Conservation (phyloP, 1,140 invertebrate genomes). For the Parapsyche elsis region DNA sequence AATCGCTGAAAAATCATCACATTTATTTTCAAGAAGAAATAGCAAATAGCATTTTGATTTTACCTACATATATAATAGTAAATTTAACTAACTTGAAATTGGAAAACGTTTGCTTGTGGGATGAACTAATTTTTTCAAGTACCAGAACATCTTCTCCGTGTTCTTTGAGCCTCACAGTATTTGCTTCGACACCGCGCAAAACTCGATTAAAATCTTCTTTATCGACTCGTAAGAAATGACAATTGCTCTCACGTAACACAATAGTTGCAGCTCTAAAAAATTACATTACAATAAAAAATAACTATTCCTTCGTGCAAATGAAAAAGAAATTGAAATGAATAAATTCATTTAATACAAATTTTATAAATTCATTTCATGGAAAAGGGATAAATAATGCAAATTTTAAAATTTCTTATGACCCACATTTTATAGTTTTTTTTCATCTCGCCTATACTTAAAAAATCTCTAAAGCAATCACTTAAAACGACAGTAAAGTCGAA, state of each 20-base stretch:
- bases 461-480: background rate
- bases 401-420: no score
- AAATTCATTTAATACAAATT: no score
- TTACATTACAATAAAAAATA: no score
- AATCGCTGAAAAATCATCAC: background rate
- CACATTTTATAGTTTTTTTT: background rate
- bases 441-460: background rate
- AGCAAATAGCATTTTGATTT: background rate
- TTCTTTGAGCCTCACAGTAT: conserved; percentile 88
- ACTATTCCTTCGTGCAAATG: no score
- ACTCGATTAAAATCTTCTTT: conserved; percentile 91
- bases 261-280: conserved; percentile 83
- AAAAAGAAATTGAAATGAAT: no score
- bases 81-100: conserved; percentile 72
- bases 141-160: conserved; percentile 88
- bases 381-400: background rate
- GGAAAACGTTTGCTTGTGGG: conserved; percentile 65
- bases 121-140: conserved; percentile 77
- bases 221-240: conserved; percentile 87
- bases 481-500: background rate
- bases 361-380: no score
- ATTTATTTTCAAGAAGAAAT: background rate
- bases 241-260: conserved; percentile 84
- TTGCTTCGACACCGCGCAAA: conserved; percentile 86
- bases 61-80: background rate